Evolutionary conservation across 2,797 vertebrate species (phyloP).

Genomic region (Scyliorhinus canicula): DNA sequence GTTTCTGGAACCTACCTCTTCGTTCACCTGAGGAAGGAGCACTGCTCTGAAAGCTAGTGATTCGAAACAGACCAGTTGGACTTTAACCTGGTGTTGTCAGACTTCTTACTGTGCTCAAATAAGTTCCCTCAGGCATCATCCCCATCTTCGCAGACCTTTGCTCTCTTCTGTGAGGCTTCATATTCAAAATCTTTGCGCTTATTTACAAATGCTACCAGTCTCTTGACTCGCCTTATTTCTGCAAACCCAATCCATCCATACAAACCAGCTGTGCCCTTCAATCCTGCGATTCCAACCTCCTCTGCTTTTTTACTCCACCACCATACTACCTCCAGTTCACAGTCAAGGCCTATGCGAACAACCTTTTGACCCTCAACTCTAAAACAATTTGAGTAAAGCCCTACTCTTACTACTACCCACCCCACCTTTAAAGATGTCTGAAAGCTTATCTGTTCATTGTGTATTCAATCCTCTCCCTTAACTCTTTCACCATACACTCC

Average conservation of each 20-base stretch:
- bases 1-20: too few species aligned
- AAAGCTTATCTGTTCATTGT: neutral
- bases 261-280: neutral
- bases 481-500: neutral
- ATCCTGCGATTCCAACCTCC: neutral
- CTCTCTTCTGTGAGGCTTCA: neutral
- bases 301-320: neutral
- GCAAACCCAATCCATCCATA: neutral
- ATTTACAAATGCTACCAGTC: neutral
- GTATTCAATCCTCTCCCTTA: neutral
- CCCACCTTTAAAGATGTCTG: neutral
- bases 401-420: neutral
- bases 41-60: too few species aligned
- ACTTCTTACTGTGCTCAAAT: too few species aligned
- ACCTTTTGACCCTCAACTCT: neutral
- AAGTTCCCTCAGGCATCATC: neutral
- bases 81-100: too few species aligned
- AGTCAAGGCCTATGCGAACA: neutral
- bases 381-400: neutral
- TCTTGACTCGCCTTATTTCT: neutral
- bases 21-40: too few species aligned
- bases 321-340: neutral
- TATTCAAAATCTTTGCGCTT: neutral
- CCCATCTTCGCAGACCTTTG: neutral
- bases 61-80: too few species aligned